These are phyloP conservation scores for Tyrophagus putrescentiae DNA, from an alignment of 1,140 invertebrate species.

Conservation along the genomic window DNA sequence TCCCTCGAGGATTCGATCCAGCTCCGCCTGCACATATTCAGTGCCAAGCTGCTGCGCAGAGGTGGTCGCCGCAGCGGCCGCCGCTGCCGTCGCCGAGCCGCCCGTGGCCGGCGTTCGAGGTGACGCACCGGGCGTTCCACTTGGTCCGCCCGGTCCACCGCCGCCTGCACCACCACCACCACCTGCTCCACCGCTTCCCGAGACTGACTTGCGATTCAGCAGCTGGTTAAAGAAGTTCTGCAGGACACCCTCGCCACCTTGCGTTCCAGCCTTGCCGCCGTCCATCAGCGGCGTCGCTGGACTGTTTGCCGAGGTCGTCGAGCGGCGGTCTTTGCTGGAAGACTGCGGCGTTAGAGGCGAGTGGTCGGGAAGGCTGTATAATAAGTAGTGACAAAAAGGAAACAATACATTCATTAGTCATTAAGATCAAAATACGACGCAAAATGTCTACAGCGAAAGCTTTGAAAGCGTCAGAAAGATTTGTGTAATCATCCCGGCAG, in stretches of 20 bases:
- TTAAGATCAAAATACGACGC: no score
- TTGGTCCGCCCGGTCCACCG: neutral
- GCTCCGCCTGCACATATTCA: slow-evolving; percentile 14
- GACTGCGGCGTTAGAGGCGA: neutral
- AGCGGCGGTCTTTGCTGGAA: neutral
- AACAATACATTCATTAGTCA: no score
- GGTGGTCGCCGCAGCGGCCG: neutral
- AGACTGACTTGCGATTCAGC: slow-evolving; percentile 36
- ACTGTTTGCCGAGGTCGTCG: neutral
- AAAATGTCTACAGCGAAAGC: no score
- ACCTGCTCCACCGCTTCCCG: slow-evolving; percentile 9
- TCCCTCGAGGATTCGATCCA: slow-evolving; percentile 18
- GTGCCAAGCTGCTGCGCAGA: neutral
- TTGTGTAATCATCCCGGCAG: no score
- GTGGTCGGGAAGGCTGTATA: neutral
- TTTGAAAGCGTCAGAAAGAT: no score
- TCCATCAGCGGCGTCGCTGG: neutral
- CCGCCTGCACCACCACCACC: neutral
- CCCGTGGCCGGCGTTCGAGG: neutral
- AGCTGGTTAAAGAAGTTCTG: slow-evolving; percentile 97
- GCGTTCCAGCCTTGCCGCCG: neutral
- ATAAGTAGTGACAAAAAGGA: neutral
- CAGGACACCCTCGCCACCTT: slow-evolving; percentile 70
- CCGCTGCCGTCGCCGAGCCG: neutral
- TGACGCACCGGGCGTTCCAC: neutral